These are phyloP conservation scores for Epizoanthus rinbou DNA, from an alignment of 92 coral and sea anemone genomes.

Conservation along the genomic window DNA sequence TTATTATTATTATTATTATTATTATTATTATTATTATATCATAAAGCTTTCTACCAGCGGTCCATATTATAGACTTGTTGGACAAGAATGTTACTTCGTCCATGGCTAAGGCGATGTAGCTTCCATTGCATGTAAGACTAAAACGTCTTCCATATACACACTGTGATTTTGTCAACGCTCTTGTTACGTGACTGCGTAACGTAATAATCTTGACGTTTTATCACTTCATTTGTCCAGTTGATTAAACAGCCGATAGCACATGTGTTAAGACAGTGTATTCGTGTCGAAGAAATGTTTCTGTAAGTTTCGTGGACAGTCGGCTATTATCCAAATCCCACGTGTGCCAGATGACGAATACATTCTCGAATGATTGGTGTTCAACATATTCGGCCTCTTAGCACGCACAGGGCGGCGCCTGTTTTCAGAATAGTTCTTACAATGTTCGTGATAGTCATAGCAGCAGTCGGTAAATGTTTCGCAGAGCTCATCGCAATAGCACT, in stretches of 20 bases:
- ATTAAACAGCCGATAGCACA: neutral
- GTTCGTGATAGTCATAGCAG: neutral
- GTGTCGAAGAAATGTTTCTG: neutral
- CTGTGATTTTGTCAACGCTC: neutral
- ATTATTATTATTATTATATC: too few species aligned
- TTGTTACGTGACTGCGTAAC: neutral
- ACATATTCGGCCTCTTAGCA: neutral
- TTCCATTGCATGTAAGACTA: slow-evolving; percentile 39
- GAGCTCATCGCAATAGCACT: neutral
- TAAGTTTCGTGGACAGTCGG: neutral
- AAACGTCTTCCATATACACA: slow-evolving; percentile 12
- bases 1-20: too few species aligned
- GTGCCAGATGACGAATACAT: neutral
- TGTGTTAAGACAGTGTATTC: neutral
- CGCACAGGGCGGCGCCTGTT: neutral
- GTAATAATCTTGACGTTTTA: slow-evolving; percentile 1
- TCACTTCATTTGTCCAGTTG: neutral
- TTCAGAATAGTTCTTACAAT: neutral
- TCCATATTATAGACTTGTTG: slow-evolving; percentile 42
- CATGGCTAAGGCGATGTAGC: slow-evolving; percentile 25
- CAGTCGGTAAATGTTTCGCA: too few species aligned
- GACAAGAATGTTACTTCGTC: slow-evolving; percentile 20
- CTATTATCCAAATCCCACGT: slow-evolving; percentile 8
- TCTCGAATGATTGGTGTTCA: neutral
- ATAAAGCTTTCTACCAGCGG: slow-evolving; percentile 25